Evolutionary conservation across 2,888 invertebrate genomes (phyloP), one percentile per base, ranked within the genome.

Genomic region (Ochropleura plecta): DNA sequence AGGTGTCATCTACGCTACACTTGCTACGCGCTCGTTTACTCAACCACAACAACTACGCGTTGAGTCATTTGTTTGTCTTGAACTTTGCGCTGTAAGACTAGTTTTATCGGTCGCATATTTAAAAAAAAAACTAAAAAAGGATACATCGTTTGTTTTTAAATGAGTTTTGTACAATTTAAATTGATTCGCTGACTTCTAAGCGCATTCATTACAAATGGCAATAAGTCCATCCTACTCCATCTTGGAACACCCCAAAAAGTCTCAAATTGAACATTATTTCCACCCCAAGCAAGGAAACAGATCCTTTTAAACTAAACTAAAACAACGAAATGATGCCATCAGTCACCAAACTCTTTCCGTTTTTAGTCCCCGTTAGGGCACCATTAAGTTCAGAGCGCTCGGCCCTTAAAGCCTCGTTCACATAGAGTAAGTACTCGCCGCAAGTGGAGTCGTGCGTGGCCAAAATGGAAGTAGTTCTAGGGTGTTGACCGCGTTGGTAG

Each of bases 351-450:
- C 82, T 86, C 82, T 84, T 85, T 84, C 70, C 84, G 79, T 89
- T 89, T 89, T 90, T 86, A 87, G 86, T 82, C 86, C 79, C 81
- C 69, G 90, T 89, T 82, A 75, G 76, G 83, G 82, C 79, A 80
- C 87, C 86, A 90, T 91, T 90, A 91, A 88, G 85, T 88, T 71
- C 78, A 86, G 83, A 87, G 84, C 75, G 62, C 80, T 81, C 67
- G 49, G 60, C 75, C 57, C 75, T 63, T 81, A 64, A 74, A 81
- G 78, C 73, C n/a, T 53, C 5, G 49, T 18, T 57, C 46, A 81
- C 63, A 51, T 40, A 7, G 14, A 40, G 18, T 1, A 0, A 80
- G 6, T 49, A 63, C 70, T 51, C 3, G 18, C 20, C 2, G 40
- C 46, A 0, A 62, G 46, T 53, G 14, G 20, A 62, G 40, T 46